Conservation (phyloP, 2,113 vertebrate species). For the Centropus bengalensis region DNA sequence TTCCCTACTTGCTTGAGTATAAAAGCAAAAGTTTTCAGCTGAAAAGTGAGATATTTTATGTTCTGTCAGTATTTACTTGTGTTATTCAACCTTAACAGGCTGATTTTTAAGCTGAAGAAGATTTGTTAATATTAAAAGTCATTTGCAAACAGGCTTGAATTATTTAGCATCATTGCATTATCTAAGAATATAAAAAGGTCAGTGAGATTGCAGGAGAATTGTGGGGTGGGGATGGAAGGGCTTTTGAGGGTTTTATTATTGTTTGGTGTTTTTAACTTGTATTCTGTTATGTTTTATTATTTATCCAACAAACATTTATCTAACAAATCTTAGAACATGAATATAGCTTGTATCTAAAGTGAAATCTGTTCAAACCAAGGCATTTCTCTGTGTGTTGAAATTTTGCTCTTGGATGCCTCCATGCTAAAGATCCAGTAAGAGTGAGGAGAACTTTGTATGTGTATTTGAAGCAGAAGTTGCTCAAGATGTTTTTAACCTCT, state of each 20-base stretch:
- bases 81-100: neutral
- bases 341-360: neutral
- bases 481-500: constrained; percentile 28
- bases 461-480: constrained; percentile 28
- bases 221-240: too few relatives aligned
- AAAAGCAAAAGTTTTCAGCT: neutral
- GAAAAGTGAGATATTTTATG: neutral
- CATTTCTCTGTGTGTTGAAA: neutral
- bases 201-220: neutral
- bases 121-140: neutral
- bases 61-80: neutral
- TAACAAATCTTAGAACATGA: neutral
- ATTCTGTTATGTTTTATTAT: neutral
- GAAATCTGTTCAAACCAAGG: neutral
- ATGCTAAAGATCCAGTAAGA: neutral
- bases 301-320: neutral
- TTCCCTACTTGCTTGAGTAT: neutral
- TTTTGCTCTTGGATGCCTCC: neutral
- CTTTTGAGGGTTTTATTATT: neutral
- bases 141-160: neutral
- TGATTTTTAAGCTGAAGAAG: neutral
- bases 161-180: neutral
- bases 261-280: neutral
- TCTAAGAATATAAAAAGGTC: neutral
- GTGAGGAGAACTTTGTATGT: neutral